These are phyloP conservation scores for Lycodopsis pacificus DNA, from an alignment of 2,797 vertebrate genomes.

Conservation along the genomic window DNA sequence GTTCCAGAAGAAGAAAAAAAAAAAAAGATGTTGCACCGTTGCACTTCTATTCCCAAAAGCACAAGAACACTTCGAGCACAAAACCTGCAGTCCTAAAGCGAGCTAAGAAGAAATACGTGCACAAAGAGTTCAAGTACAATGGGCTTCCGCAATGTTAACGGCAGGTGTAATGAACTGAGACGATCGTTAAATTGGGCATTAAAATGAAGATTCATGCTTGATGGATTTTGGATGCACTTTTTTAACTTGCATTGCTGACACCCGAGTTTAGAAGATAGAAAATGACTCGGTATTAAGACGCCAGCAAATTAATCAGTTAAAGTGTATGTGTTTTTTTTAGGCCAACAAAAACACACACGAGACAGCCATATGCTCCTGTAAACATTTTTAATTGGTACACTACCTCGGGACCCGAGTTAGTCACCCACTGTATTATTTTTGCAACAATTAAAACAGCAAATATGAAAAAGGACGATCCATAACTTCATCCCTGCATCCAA, in stretches of 20 bases:
- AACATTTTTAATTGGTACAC: conserved; percentile 52
- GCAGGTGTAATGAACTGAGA: conserved; percentile 14
- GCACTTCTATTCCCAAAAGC: background rate
- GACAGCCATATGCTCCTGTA: conserved; percentile 36
- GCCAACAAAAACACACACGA: conserved; percentile 33
- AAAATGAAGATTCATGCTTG: conserved; percentile 17
- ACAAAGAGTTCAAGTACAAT: background rate
- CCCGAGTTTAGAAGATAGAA: conserved; percentile 18
- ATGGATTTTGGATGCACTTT: conserved; percentile 32
- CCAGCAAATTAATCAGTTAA: conserved; percentile 41
- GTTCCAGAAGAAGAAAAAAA: background rate
- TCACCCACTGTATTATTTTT: conserved; percentile 47
- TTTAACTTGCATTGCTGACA: conserved; percentile 23
- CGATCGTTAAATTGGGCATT: conserved; percentile 31
- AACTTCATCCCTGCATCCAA: conserved; percentile 26
- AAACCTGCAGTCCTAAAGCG: background rate
- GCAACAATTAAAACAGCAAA: conserved; percentile 47
- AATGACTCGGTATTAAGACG: conserved; percentile 40
- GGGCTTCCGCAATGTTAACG: conserved; percentile 5
- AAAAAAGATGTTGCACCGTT: background rate
- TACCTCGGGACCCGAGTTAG: conserved; percentile 48
- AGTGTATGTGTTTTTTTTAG: conserved; percentile 20
- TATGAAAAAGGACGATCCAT: background rate
- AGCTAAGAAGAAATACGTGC: background rate
- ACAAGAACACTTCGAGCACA: background rate